Percentiles rank a stretch among this genome's conserved stretches.
Evolutionary conservation across 2,113 vertebrate species (phyloP).

Genomic region (Tylochromis polylepis): DNA sequence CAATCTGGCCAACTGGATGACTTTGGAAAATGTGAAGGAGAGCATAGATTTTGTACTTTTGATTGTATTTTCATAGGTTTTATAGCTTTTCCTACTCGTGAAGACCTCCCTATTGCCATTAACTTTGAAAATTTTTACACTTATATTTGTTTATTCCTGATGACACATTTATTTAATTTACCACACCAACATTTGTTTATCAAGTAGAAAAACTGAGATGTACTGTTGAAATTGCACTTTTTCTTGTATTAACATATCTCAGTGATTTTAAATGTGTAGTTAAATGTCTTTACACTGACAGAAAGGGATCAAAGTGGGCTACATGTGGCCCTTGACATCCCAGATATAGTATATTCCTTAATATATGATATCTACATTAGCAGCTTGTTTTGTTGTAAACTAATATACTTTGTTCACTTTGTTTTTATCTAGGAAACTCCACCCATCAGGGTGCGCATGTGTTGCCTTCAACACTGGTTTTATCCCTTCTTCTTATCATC

Average conservation of each 20-base stretch:
- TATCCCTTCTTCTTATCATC: slow-evolving; percentile 80
- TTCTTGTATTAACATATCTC: neutral
- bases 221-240: neutral
- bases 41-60: neutral
- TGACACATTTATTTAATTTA: neutral
- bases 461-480: slow-evolving; percentile 82
- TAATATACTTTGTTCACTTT: neutral
- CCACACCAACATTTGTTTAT: neutral
- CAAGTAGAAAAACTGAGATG: neutral
- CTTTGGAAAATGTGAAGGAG: neutral
- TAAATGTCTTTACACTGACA: neutral
- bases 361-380: neutral
- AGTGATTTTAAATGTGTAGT: neutral
- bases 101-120: neutral
- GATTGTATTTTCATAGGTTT: neutral
- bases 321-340: neutral
- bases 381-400: neutral
- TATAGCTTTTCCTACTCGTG: neutral
- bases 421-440: slow-evolving; percentile 55
- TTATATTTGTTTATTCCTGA: neutral
- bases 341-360: neutral
- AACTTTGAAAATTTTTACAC: neutral
- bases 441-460: slow-evolving; percentile 73
- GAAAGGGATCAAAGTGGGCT: neutral
- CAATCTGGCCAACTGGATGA: neutral